These are phyloP conservation scores for Melinaea menophilus DNA, from an alignment of 2,888 invertebrate genomes.

Conservation along the genomic window DNA sequence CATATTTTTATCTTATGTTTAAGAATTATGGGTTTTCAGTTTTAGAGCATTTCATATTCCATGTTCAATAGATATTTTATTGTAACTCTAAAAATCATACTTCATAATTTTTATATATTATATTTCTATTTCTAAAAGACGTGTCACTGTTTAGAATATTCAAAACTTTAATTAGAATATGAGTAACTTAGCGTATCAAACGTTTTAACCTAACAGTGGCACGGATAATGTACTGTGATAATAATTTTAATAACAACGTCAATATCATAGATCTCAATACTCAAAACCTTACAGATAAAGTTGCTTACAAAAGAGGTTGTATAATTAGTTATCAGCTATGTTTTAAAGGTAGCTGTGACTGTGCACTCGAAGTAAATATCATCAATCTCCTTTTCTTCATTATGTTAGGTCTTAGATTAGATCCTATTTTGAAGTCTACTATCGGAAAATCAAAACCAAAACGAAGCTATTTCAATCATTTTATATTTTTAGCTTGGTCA, in stretches of 20 bases:
- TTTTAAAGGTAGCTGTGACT: constrained; percentile 89
- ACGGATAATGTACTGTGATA: not conserved
- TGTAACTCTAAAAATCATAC: too few relatives aligned
- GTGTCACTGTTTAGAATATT: not conserved
- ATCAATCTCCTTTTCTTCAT: constrained; percentile 93
- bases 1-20: constrained; percentile 79
- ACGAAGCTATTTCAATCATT: constrained; percentile 7
- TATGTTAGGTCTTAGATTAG: constrained; percentile 89
- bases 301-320: not conserved
- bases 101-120: too few relatives aligned
- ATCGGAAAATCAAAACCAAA: constrained; percentile 85
- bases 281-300: not conserved
- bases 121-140: too few relatives aligned
- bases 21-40: constrained; percentile 3
- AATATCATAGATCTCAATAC: not conserved
- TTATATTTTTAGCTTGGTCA: not conserved
- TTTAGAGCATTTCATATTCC: too few relatives aligned
- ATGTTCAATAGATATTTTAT: too few relatives aligned
- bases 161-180: not conserved
- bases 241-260: not conserved
- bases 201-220: too few relatives aligned
- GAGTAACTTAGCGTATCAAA: not conserved
- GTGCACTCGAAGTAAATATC: constrained; percentile 94
- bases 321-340: constrained; percentile 82
- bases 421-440: constrained; percentile 89